Conservation (phyloP, 92 coral and sea anemone species). For the Epizoanthus stellaris region DNA sequence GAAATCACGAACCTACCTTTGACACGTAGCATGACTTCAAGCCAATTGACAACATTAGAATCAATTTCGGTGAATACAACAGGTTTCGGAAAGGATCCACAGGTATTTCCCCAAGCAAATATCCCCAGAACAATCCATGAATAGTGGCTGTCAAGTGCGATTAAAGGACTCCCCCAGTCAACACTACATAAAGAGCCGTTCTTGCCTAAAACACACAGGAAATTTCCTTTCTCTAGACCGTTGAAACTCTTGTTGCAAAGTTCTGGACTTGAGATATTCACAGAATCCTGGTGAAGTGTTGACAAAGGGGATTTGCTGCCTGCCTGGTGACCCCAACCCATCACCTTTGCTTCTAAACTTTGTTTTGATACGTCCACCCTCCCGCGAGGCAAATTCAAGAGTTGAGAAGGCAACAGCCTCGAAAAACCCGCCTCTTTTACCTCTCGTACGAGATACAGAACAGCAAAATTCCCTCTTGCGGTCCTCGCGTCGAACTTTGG, state of each 20-base stretch:
- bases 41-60: constrained; percentile 57
- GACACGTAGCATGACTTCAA: constrained; percentile 50
- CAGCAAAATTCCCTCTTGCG: constrained; percentile 62
- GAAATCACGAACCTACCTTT: constrained; percentile 66
- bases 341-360: constrained; percentile 41
- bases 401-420: constrained; percentile 18
- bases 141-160: constrained; percentile 44
- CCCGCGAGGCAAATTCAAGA: constrained; percentile 20
- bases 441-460: constrained; percentile 69
- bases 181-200: constrained; percentile 63
- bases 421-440: constrained; percentile 52
- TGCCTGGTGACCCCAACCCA: constrained; percentile 83
- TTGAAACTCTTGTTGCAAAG: constrained; percentile 58
- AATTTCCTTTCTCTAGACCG: constrained; percentile 48
- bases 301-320: constrained; percentile 53
- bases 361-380: neutral
- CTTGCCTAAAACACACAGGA: constrained; percentile 62
- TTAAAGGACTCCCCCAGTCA: constrained; percentile 83
- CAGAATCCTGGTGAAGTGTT: constrained; percentile 60
- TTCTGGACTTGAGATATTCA: constrained; percentile 35
- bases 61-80: constrained; percentile 68
- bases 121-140: constrained; percentile 69
- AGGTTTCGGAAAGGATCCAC: constrained; percentile 58
- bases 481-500: constrained; percentile 58
- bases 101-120: constrained; percentile 77